A percentile compares a stretch with the other conserved stretches of the same genome.
Evolutionary conservation across 2,888 invertebrate species (phyloP).

Genomic region (Drosophila pseudotakahashii): DNA sequence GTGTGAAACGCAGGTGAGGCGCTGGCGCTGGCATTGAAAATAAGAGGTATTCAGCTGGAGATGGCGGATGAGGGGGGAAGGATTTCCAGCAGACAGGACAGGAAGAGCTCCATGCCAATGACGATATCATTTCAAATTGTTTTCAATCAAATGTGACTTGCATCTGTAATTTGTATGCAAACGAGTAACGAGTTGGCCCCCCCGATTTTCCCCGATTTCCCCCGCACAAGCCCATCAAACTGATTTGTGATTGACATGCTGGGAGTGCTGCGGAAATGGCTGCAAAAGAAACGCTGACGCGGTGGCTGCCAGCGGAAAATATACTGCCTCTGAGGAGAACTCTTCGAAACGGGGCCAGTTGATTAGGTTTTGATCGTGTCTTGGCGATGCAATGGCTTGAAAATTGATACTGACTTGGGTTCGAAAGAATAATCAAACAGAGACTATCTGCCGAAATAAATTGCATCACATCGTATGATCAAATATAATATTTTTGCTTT

Average conservation of each 20-base stretch:
- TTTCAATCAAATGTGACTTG: conserved; percentile 79
- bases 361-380: conserved; percentile 55
- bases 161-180: conserved; percentile 77
- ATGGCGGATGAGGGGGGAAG: conserved; percentile 2
- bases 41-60: conserved; percentile 5
- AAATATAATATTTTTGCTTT: too few species aligned
- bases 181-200: conserved; percentile 56
- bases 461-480: background rate
- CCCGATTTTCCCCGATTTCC: conserved; percentile 7
- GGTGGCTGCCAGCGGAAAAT: conserved; percentile 20
- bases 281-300: conserved; percentile 55
- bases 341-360: conserved; percentile 29
- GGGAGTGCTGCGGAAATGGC: conserved; percentile 33
- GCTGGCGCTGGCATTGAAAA: conserved; percentile 42
- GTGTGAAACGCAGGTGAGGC: conserved; percentile 18
- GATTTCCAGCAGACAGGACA: conserved; percentile 1
- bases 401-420: conserved; percentile 5
- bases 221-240: conserved; percentile 42
- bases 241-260: conserved; percentile 68
- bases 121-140: conserved; percentile 76
- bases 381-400: conserved; percentile 2
- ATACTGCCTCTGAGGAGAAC: conserved; percentile 16
- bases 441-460: background rate
- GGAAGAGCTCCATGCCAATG: conserved; percentile 32
- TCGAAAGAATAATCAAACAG: background rate